These are phyloP conservation scores for Cossypha niveicapilla DNA, from an alignment of 2,797 vertebrate species.

Conservation along the genomic window DNA sequence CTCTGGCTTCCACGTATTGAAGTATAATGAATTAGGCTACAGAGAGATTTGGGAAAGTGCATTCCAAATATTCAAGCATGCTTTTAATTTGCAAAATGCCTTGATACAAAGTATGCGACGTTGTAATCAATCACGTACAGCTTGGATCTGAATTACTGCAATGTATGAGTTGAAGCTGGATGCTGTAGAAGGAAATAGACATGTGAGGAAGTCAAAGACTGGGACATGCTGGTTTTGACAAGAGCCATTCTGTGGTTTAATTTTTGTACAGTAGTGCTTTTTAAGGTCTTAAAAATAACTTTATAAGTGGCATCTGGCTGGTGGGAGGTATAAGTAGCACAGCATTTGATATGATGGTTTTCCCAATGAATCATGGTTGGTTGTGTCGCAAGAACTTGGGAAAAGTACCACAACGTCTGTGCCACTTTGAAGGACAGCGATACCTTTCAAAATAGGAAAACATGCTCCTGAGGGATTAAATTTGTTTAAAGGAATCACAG, in stretches of 20 bases:
- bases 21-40: background rate
- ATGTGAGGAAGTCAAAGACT: background rate
- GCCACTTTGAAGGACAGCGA: background rate
- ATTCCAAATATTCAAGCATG: background rate
- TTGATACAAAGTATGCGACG: background rate
- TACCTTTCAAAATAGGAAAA: background rate
- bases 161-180: accelerated
- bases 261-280: background rate
- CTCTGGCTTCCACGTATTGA: background rate
- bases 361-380: background rate
- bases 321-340: accelerated
- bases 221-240: background rate
- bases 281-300: background rate
- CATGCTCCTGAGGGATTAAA: background rate
- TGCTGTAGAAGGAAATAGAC: background rate
- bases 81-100: background rate
- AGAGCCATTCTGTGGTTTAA: background rate
- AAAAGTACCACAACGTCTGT: background rate
- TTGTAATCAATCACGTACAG: accelerated
- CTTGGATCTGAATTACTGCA: background rate
- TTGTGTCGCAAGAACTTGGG: background rate
- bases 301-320: background rate
- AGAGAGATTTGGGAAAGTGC: background rate
- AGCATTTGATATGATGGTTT: background rate
- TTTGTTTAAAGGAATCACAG: background rate